A percentile compares a stretch with the other conserved stretches of the same genome.
phyloP scores from a whole-genome alignment of 2,888 invertebrate species.

The Druceiella hillmani region DNA sequence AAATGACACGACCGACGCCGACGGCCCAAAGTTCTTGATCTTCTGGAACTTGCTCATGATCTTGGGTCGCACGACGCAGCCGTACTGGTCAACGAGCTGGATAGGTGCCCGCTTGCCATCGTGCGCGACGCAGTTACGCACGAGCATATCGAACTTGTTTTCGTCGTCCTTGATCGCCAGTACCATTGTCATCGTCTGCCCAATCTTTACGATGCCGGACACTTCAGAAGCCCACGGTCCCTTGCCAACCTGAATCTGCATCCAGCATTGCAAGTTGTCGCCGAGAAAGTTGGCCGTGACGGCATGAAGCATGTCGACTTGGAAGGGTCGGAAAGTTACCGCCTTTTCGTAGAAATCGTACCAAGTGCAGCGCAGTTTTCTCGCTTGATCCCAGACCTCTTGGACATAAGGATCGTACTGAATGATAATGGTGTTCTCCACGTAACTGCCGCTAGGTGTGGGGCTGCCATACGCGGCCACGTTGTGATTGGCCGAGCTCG shows the following conservation, averaged over 20 bases:
- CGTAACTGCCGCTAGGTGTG: slow-evolving; percentile 88
- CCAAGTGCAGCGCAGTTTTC: slow-evolving; percentile 91
- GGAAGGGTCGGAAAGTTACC: slow-evolving; percentile 91
- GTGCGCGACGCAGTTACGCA: slow-evolving; percentile 90
- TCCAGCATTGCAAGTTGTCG: slow-evolving; percentile 94
- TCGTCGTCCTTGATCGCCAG: slow-evolving; percentile 93
- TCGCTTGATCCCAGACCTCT: slow-evolving; percentile 93
- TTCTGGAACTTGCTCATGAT: slow-evolving; percentile 96
- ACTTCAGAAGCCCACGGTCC: slow-evolving; percentile 98
- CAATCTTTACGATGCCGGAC: slow-evolving; percentile 92
- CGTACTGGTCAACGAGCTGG: slow-evolving; percentile 88
- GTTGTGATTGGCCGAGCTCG: slow-evolving; percentile 86
- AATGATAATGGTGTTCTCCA: slow-evolving; percentile 91
- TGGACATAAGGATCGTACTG: slow-evolving; percentile 94
- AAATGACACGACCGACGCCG: slow-evolving; percentile 90
- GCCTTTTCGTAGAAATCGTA: slow-evolving; percentile 95
- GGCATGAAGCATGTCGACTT: slow-evolving; percentile 92
- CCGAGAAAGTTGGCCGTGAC: slow-evolving; percentile 94
- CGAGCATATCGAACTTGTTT: slow-evolving; percentile 93
- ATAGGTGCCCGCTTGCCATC: slow-evolving; percentile 92
- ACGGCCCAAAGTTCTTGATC: slow-evolving; percentile 92
- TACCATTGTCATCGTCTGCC: slow-evolving; percentile 97
- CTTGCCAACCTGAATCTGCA: slow-evolving; percentile 95
- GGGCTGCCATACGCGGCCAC: slow-evolving; percentile 80
- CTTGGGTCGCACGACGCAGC: slow-evolving; percentile 89